Evolutionary conservation across 1,140 invertebrate species (phyloP), one percentile per base, ranked within the genome.

Genomic region (Lepidotrigona ventralis): DNA sequence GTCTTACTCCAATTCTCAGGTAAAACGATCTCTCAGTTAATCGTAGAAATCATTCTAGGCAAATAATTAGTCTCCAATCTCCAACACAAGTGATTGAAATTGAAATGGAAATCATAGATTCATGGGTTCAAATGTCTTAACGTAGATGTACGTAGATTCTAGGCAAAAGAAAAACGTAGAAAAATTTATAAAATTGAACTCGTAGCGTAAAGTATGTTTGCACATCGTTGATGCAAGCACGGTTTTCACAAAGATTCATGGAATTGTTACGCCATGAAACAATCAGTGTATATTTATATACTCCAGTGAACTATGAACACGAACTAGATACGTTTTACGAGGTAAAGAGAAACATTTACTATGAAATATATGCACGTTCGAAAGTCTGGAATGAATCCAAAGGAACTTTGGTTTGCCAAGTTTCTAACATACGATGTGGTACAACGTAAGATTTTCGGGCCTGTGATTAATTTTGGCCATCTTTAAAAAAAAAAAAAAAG

Each of bases 1-100:
- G 64, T 91, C 91, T 60, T 95, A 94, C 71, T 93, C 93, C 39
- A 94, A 94, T 90, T 93, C 94, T 17, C 94, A 94, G 89, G 94
- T 94, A 83, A 39, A 80, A 14, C 1, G 29, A 29, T 66, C 33
- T 33, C 33, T 33, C 21, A 21, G 17, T 60, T 60, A 66, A 33
- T 26, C 6, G n/a, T 26, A 15, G 12, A 17, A 39, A 39, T 39
- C 39, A 8, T 39, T 39, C 6, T 39, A 39, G 39, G 39, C 6
- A 46, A 46, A 46, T 46, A 0, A 46, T 5, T 14, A 56, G 2
- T 56, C 54, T 56, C 6, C 15, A 56, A 56, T 21, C 15, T 56
- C 54, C 5, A 56, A 56, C 17, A 15, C 19, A 8, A 46, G 9
- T 46, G 39, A 46, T 46, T 46, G 39, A 46, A 46, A 46, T 11